These are phyloP conservation scores for Dunckerocampus dactyliophorus DNA, from an alignment of 2,113 vertebrate genomes.

Conservation along the genomic window DNA sequence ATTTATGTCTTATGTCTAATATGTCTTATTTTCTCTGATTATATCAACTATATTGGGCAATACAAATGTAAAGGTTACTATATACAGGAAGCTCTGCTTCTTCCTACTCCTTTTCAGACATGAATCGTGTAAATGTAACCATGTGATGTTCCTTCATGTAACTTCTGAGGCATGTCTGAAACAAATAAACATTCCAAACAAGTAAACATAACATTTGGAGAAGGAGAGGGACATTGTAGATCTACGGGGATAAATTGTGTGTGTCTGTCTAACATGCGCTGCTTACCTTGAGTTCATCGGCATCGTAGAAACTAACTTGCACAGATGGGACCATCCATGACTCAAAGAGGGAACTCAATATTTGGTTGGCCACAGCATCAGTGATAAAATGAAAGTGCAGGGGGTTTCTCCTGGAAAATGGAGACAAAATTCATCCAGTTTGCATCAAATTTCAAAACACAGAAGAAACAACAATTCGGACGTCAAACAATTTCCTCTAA, in stretches of 20 bases:
- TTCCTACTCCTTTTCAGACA: no score
- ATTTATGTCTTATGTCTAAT: no score
- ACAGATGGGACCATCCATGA: slow-evolving; percentile 96
- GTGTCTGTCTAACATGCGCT: slow-evolving; percentile 10
- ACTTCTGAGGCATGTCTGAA: no score
- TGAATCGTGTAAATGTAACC: no score
- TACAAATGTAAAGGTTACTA: no score
- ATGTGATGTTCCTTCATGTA: no score
- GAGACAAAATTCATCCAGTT: not conserved
- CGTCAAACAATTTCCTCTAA: no score
- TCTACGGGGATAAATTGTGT: not conserved
- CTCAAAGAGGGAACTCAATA: slow-evolving; percentile 84
- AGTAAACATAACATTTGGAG: not conserved
- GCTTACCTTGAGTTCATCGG: slow-evolving; percentile 87
- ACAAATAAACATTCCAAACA: no score
- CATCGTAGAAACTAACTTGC: slow-evolving; percentile 88
- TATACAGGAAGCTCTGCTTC: no score
- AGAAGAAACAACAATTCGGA: no score
- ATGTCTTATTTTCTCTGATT: no score
- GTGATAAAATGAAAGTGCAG: slow-evolving; percentile 96
- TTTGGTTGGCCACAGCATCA: slow-evolving; percentile 81
- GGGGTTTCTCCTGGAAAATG: slow-evolving; percentile 83
- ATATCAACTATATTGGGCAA: no score
- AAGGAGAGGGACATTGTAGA: not conserved
- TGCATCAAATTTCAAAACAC: not conserved